Evolutionary conservation across 2,113 vertebrate species (phyloP), one percentile per base, ranked within the genome.

Genomic region (Brachyhypopomus occidentalis): DNA sequence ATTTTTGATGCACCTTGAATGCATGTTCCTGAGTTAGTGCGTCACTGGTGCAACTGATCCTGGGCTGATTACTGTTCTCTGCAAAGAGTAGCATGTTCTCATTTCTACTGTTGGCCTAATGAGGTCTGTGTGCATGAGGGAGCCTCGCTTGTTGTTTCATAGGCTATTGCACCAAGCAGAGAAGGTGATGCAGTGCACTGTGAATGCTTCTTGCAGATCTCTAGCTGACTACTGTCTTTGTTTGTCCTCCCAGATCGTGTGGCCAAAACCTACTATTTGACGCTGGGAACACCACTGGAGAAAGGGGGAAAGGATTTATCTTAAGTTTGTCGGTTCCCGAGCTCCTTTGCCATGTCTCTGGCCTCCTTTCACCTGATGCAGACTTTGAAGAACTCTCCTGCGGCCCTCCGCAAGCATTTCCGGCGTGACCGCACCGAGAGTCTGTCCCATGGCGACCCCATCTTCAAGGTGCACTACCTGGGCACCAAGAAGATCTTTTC

Each of bases 401-500:
- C 93, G 0, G 92, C 91, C 16, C 76, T 95, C 0, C 93, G 93
- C 0, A 92, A 92, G 2, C 90, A 90, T 73, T 94, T 95, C 69
- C 85, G 89, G 59, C 90, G 92, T 0, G 93, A 93, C 89, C 92
- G 90, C 77, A 93, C 92, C 0, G 92, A 94, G 84, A 93, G 89
- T 1, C 78, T 95, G 22, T 94, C 94, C 55, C 94, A 95, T 19
- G 94, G 94, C 0, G 94, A 95, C 81, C 94, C 94, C 3, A 90
- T 94, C 34, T 95, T 95, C 67, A 94, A 94, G 76, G 93, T 94
- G 20, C 93, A 94, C 84, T 95, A 94, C 88, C 84, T 94, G 27
- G 94, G 94, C 75, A 94, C 92, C 0, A 92, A 90, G 81, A 94
- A 94, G 23, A 94, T 95, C 88, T 95, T 94, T 87, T 95, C 94